phyloP scores from a whole-genome alignment of 2,888 invertebrate genomes.

The Brachypalpus laphriformis region DNA sequence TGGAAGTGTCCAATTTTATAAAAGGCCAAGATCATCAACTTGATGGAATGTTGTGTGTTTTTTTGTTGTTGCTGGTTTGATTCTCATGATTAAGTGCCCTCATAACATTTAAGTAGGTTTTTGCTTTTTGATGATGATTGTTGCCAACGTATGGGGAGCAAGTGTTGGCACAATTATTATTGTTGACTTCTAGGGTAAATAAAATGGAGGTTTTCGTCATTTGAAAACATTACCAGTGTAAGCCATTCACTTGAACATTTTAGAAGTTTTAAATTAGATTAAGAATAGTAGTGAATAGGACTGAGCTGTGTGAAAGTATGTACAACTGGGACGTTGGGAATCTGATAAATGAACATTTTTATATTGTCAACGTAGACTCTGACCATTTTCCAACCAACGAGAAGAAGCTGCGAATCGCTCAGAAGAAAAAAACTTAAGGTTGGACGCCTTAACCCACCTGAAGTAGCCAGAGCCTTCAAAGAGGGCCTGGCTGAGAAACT shows the following conservation, averaged over 20 bases:
- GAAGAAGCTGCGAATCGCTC: too few relatives aligned
- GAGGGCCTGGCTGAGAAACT: too few relatives aligned
- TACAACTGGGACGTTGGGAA: too few relatives aligned
- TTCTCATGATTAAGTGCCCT: constrained; percentile 26
- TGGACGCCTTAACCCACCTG: too few relatives aligned
- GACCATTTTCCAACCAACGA: too few relatives aligned
- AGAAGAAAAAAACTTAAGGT: too few relatives aligned
- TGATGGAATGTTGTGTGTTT: constrained; percentile 9
- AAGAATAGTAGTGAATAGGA: too few relatives aligned
- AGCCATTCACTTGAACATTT: neutral
- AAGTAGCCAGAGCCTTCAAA: too few relatives aligned
- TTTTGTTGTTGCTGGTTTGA: too few relatives aligned
- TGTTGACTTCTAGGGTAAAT: neutral
- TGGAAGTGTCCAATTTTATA: constrained; percentile 30
- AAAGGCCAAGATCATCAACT: neutral
- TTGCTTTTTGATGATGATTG: neutral
- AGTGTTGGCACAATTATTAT: constrained; percentile 7
- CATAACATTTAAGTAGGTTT: constrained; percentile 30
- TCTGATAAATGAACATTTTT: too few relatives aligned
- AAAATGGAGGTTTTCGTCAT: neutral
- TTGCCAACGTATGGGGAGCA: neutral
- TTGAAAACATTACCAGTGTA: neutral
- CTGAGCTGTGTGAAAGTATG: too few relatives aligned
- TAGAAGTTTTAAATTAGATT: neutral
- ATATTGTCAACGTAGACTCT: too few relatives aligned